Evolutionary conservation across 1,140 invertebrate genomes (phyloP).

Genomic region (Papilio helenus): DNA sequence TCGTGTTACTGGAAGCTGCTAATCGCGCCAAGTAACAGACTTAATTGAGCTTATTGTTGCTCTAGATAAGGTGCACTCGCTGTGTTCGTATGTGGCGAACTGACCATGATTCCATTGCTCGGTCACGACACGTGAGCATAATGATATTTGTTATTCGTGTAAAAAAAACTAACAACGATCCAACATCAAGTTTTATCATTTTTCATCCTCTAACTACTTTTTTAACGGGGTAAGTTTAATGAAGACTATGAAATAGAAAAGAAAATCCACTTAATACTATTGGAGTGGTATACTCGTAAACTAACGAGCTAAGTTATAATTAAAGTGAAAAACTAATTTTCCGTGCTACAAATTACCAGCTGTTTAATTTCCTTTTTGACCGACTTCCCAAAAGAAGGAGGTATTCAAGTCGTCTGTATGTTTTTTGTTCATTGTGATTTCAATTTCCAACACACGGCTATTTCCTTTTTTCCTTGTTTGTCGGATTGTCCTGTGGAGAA

Average conservation of each 20-base stretch:
- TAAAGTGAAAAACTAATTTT: too few species aligned
- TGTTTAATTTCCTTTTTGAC: too few species aligned
- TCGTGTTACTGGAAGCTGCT: not conserved
- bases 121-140: not conserved
- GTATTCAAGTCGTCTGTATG: not conserved
- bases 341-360: too few species aligned
- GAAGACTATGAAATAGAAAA: too few species aligned
- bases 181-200: too few species aligned
- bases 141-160: too few species aligned
- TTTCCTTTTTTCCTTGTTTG: not conserved
- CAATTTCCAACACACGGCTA: not conserved
- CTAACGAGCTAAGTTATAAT: not conserved
- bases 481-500: constrained; percentile 21
- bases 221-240: not conserved
- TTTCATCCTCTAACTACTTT: too few species aligned
- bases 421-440: not conserved
- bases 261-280: too few species aligned
- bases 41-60: constrained; percentile 52
- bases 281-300: not conserved
- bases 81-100: not conserved
- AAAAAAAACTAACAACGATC: too few species aligned
- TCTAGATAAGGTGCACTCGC: constrained; percentile 34
- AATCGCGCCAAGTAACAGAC: constrained; percentile 9
- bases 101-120: not conserved
- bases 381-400: too few species aligned